These are phyloP conservation scores for Gadopsis bispinosus DNA, from an alignment of 2,797 vertebrate genomes.

Conservation along the genomic window DNA sequence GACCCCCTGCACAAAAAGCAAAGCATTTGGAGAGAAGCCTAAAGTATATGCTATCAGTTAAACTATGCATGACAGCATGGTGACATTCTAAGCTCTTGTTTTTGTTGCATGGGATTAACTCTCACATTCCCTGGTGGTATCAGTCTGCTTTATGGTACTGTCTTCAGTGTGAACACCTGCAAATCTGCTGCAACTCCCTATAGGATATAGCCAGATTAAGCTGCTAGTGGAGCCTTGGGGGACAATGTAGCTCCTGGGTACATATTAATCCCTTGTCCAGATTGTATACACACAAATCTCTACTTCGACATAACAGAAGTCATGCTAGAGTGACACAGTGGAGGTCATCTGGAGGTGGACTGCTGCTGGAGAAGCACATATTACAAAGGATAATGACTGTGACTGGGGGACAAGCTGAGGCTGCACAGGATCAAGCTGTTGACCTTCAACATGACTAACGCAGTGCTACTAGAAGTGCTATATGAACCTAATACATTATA, in stretches of 20 bases:
- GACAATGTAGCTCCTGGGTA: not conserved
- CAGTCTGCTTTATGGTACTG: slow-evolving; percentile 30
- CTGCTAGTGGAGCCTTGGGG: not conserved
- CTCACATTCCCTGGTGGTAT: slow-evolving; percentile 49
- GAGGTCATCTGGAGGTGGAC: slow-evolving; percentile 1
- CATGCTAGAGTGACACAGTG: not conserved
- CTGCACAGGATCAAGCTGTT: not conserved
- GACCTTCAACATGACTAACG: not conserved
- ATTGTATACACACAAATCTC: not conserved
- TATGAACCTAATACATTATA: not conserved
- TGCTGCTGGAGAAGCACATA: not conserved
- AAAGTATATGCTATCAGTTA: too few species aligned
- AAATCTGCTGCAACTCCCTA: slow-evolving; percentile 14
- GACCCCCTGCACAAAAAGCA: not conserved
- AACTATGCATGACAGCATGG: not conserved
- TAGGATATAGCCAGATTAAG: slow-evolving; percentile 1
- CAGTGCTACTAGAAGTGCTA: not conserved
- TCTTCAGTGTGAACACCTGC: slow-evolving; percentile 26
- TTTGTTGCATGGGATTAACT: slow-evolving; percentile 46
- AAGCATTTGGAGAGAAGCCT: not conserved
- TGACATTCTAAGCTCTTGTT: slow-evolving; percentile 35
- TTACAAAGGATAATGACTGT: not conserved
- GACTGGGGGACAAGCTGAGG: not conserved
- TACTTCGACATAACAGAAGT: not conserved
- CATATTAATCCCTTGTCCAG: not conserved